These are phyloP conservation scores for Cygnus buccinator DNA, from an alignment of 2,113 vertebrate species.

Conservation along the genomic window DNA sequence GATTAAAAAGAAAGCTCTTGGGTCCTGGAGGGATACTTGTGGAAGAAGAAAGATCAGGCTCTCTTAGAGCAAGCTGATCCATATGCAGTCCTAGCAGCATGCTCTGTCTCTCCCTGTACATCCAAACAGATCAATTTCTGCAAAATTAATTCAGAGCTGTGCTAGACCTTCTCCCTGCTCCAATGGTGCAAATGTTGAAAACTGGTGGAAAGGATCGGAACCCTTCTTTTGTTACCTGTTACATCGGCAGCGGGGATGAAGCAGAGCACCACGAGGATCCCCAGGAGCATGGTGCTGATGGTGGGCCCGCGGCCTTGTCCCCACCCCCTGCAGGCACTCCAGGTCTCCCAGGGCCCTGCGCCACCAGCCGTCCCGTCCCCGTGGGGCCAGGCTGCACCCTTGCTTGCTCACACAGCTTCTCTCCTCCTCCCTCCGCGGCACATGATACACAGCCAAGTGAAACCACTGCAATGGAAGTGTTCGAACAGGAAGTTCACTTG, in stretches of 20 bases:
- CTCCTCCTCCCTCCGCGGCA: conserved; percentile 39
- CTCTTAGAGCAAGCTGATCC: neutral
- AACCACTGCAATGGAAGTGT: conserved; percentile 56
- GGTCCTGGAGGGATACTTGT: neutral
- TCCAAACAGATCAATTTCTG: neutral
- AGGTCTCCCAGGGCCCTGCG: neutral
- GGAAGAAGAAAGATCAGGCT: neutral
- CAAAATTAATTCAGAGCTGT: neutral
- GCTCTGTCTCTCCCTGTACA: neutral
- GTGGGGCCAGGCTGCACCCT: neutral
- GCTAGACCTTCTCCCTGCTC: neutral
- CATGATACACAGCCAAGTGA: conserved; percentile 45
- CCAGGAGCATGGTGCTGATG: conserved; percentile 65
- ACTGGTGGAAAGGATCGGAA: neutral
- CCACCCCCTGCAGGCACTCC: conserved; percentile 43
- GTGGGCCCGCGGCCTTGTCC: conserved; percentile 8
- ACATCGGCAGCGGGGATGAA: conserved; percentile 70
- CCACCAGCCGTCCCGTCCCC: neutral
- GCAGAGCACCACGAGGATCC: conserved; percentile 71
- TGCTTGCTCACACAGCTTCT: neutral
- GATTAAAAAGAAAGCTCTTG: neutral
- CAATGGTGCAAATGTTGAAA: neutral
- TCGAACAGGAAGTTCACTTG: conserved; percentile 71
- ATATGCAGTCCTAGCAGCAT: neutral
- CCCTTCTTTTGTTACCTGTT: conserved; percentile 71